phyloP scores from a whole-genome alignment of 2,113 vertebrate species.

The Synchiropus splendidus region DNA sequence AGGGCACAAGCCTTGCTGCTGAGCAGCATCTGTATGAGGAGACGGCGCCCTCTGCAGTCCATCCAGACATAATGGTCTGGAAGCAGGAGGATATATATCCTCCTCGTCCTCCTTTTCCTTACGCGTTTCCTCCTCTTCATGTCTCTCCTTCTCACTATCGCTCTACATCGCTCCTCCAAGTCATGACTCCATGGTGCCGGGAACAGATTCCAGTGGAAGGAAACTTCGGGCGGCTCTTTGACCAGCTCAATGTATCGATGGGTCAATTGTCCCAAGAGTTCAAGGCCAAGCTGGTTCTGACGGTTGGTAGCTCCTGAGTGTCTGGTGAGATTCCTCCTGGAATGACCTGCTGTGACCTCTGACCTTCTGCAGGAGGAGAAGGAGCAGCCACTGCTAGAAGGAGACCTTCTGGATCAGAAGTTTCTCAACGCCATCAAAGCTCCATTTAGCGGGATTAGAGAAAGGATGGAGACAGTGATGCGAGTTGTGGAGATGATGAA shows the following conservation, averaged over 20 bases:
- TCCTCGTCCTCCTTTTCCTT: too few species aligned
- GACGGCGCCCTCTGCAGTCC: too few species aligned
- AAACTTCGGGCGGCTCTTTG: slow-evolving; percentile 81
- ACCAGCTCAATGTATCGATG: slow-evolving; percentile 70
- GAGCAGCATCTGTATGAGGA: not conserved
- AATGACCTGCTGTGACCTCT: not conserved
- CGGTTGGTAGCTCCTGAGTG: slow-evolving; percentile 42
- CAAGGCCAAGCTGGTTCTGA: slow-evolving; percentile 42
- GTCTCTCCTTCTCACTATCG: too few species aligned
- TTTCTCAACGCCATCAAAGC: slow-evolving; percentile 10
- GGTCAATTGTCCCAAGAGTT: slow-evolving; percentile 66
- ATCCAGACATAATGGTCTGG: too few species aligned
- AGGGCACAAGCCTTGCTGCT: not conserved
- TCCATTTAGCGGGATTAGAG: slow-evolving; percentile 10
- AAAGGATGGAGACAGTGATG: not conserved
- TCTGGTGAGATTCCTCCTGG: not conserved
- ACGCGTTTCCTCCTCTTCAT: too few species aligned
- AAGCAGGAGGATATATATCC: too few species aligned
- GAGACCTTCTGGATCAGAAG: slow-evolving; percentile 6
- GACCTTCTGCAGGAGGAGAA: slow-evolving; percentile 23
- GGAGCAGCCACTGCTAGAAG: slow-evolving; percentile 18
- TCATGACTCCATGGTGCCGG: slow-evolving; percentile 70
- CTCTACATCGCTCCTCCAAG: slow-evolving; percentile 53
- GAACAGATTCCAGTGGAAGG: slow-evolving; percentile 75
- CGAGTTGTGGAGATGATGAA: slow-evolving; percentile 23